Base-by-base conservation (phyloP, 2,888 invertebrate species). In the Nemurella pictetii region DNA sequence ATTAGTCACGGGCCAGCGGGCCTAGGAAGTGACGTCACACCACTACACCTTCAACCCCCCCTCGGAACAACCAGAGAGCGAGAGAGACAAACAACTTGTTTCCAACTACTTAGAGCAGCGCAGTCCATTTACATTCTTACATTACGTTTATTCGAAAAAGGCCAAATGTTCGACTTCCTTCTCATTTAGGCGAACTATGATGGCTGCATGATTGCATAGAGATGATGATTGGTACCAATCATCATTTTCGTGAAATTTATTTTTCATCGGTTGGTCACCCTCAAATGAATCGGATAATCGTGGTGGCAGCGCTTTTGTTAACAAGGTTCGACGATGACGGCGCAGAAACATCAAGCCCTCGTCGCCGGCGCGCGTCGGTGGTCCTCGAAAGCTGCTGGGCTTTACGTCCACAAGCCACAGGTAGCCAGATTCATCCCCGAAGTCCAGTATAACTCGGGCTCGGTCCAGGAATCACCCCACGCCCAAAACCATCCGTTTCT, bases 261-360 rank as follows among this genome's bases (percentile, higher is more conserved):
- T 84, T 80, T 83, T 85, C 85, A 85, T 85, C 84, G 80, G 81
- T 82, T 85, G 85, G 86, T 86, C 85, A 86, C 85, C 86, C 86
- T 86, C 86, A 84, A 85, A 84, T 85, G 82, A 85, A 77, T 83
- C 77, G 9, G 27, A 55, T 86, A 86, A 86, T 81, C 81, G 82
- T 4, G 5, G 26, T 7, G 36, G n/a, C 81, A 9, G 75, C 5
- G 75, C 30, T 78, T 78, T 78, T 78, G n/a, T 78, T 30, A 30
- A 78, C 78, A 77, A 77, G 27, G 28, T 5, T 77, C 27, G 26
- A 27, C 28, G 78, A 78, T 78, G 78, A 78, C 78, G 20, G 30
- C 1, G 78, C 78, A 78, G 30, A 30, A 75, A 78, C 20, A 9
- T 32, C 1, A 12, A 55, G 55, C 32, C 9, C 32, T 32, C 9